Evolutionary conservation across 2,888 invertebrate species (phyloP).

Genomic region (Yponomeuta evonymella): DNA sequence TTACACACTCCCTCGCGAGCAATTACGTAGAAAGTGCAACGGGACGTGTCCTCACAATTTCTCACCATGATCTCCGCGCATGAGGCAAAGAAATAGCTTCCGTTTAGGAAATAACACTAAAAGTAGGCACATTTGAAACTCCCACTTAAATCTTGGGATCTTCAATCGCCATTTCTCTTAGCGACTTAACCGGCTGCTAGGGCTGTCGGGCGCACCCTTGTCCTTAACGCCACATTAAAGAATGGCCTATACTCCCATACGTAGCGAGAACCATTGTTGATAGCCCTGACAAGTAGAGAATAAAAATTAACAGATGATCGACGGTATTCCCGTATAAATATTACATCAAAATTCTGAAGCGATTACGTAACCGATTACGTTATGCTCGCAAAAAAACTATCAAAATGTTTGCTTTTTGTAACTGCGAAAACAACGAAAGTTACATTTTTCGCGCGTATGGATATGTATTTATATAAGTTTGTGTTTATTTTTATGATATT

Average conservation of each 20-base stretch:
- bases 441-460: too few species aligned
- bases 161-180: slow-evolving; percentile 70
- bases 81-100: slow-evolving; percentile 70
- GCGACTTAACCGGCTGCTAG: slow-evolving; percentile 51
- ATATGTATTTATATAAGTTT: too few species aligned
- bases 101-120: slow-evolving; percentile 74
- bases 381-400: too few species aligned
- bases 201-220: slow-evolving; percentile 43
- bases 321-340: neutral
- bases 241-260: slow-evolving; percentile 39
- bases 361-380: neutral
- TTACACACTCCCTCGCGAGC: neutral
- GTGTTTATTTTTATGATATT: too few species aligned
- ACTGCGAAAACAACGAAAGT: too few species aligned
- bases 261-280: slow-evolving; percentile 1
- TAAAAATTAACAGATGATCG: slow-evolving; percentile 5
- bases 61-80: slow-evolving; percentile 52
- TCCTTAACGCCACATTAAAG: slow-evolving; percentile 50
- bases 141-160: slow-evolving; percentile 73
- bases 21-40: slow-evolving; percentile 10
- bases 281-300: slow-evolving; percentile 14
- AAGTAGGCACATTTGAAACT: slow-evolving; percentile 74
- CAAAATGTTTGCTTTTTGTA: too few species aligned
- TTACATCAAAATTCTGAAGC: neutral
- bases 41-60: neutral